These are phyloP conservation scores for Heteropelma amictum DNA, from an alignment of 2,888 invertebrate genomes.

Conservation along the genomic window DNA sequence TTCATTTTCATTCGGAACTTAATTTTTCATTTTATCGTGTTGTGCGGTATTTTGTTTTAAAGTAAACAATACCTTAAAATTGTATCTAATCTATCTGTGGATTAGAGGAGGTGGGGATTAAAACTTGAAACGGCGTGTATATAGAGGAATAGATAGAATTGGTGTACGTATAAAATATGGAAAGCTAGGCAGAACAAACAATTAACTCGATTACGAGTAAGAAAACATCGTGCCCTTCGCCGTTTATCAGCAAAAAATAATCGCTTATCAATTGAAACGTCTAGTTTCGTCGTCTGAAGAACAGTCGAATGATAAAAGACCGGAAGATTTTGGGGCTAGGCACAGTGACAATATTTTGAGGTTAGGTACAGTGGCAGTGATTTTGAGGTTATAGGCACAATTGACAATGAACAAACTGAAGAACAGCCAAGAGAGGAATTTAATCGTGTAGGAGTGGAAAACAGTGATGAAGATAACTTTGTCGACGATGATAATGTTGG, in stretches of 20 bases:
- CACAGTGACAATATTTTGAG: too few relatives aligned
- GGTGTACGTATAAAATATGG: conserved; percentile 1
- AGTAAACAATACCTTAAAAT: conserved; percentile 4
- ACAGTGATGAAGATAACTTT: not conserved
- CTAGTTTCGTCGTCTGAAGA: not conserved
- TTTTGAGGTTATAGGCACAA: conserved; percentile 11
- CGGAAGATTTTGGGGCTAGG: too few relatives aligned
- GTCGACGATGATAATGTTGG: conserved; percentile 4
- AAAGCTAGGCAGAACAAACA: not conserved
- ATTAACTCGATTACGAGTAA: conserved; percentile 24
- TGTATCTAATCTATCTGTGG: too few relatives aligned
- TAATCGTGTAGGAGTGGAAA: not conserved
- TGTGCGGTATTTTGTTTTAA: conserved; percentile 2
- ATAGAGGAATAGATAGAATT: not conserved
- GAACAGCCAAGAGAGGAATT: conserved; percentile 10
- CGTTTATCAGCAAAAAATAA: not conserved
- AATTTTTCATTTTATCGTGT: conserved; percentile 8
- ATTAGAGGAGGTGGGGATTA: not conserved
- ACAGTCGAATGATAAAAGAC: not conserved
- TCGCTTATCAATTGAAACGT: not conserved
- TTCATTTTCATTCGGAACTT: not conserved
- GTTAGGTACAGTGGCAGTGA: not conserved
- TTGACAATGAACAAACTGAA: conserved; percentile 2
- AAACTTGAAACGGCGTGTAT: conserved; percentile 2
- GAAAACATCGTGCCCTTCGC: conserved; percentile 2